phyloP scores from a whole-genome alignment of 2,113 vertebrate genomes.

The Psammodynastes pulverulentus region DNA sequence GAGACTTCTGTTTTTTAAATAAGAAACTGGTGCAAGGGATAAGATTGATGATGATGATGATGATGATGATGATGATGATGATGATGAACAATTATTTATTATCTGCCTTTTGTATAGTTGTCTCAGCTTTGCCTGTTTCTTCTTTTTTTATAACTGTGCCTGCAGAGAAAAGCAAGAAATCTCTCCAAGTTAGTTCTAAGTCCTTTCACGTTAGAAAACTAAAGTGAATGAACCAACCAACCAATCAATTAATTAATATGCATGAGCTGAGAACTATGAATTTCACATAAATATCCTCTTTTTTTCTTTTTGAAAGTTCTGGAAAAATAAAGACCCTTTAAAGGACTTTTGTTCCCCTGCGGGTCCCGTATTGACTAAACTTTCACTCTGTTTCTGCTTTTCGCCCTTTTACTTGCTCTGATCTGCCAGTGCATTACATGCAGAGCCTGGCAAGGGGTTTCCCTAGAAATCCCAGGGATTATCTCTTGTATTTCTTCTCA shows the following conservation, averaged over 20 bases:
- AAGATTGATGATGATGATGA: not conserved
- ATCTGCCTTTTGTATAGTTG: not conserved
- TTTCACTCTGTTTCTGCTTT: not conserved
- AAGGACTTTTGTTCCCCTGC: not conserved
- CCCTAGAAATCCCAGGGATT: conserved; percentile 51
- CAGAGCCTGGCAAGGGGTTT: conserved; percentile 38
- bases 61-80: not conserved
- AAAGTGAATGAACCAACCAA: not conserved
- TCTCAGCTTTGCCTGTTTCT: not conserved
- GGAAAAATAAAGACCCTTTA: not conserved
- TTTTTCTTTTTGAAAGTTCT: not conserved
- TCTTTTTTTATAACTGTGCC: not conserved
- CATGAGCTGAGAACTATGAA: not conserved
- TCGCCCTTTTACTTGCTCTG: not conserved
- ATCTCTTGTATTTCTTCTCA: conserved; percentile 48
- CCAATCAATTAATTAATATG: not conserved
- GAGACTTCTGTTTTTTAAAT: not conserved
- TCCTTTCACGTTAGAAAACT: not conserved
- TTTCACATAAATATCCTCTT: not conserved
- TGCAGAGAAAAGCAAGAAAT: not conserved
- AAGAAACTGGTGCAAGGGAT: not conserved
- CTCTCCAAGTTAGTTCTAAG: not conserved
- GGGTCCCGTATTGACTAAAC: conserved; percentile 36
- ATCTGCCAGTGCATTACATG: conserved; percentile 21
- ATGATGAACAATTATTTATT: not conserved